phyloP scores from a whole-genome alignment of 1,140 invertebrate genomes.

The Bombus balteatus region DNA sequence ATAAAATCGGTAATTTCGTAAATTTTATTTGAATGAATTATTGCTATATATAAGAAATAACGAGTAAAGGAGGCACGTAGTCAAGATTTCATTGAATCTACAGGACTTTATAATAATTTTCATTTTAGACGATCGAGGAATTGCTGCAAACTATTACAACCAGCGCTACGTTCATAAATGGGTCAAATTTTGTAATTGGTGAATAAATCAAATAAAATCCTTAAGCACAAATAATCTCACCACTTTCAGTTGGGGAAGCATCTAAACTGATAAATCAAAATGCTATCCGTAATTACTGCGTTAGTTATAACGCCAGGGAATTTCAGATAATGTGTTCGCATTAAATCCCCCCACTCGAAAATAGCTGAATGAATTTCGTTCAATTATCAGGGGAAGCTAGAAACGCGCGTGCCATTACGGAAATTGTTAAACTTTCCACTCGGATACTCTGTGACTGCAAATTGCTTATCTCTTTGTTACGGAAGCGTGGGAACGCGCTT shows the following conservation, averaged over 20 bases:
- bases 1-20: no score
- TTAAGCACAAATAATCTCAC: not conserved
- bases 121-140: not conserved
- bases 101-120: not conserved
- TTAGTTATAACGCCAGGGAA: not conserved
- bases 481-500: not conserved
- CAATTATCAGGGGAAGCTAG: conserved; percentile 5
- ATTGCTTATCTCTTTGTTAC: not conserved
- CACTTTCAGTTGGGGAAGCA: not conserved
- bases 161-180: not conserved
- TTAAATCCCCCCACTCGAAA: not conserved
- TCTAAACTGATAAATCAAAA: not conserved
- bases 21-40: no score
- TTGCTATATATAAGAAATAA: no score
- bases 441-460: not conserved
- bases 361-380: conserved; percentile 2
- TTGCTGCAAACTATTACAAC: not conserved
- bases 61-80: no score
- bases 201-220: not conserved
- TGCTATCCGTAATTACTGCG: not conserved
- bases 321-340: not conserved
- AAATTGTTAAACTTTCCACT: conserved; percentile 28
- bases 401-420: not conserved
- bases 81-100: no score
- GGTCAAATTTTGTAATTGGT: not conserved